Evolutionary conservation across 2,888 invertebrate species (phyloP).

Genomic region (Pseudococcus jackbeardsleyi): DNA sequence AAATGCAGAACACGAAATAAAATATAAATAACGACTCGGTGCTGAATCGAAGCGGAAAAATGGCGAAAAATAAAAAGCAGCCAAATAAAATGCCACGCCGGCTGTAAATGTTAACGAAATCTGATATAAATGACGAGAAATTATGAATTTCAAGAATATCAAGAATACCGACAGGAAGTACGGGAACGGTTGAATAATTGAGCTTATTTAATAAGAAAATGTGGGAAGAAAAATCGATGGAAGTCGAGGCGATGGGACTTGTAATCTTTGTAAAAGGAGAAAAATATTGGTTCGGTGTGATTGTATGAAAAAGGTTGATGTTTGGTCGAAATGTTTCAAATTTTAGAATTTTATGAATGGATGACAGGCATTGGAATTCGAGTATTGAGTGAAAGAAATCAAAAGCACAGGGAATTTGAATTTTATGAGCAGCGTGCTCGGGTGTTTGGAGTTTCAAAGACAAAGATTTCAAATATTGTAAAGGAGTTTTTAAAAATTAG

Average conservation of each 20-base stretch:
- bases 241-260: background rate
- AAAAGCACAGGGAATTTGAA: no score
- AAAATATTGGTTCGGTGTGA: background rate
- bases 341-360: no score
- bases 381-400: no score
- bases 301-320: no score
- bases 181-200: background rate
- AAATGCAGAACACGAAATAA: conserved; percentile 20
- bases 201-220: background rate
- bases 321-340: no score
- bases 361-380: no score
- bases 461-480: no score
- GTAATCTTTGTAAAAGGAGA: background rate
- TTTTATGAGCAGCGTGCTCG: no score
- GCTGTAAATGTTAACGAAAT: background rate
- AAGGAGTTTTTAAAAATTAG: no score
- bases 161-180: background rate
- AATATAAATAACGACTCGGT: background rate
- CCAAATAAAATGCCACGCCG: background rate
- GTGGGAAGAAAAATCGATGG: background rate
- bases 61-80: background rate
- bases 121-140: background rate
- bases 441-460: no score
- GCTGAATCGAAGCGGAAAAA: background rate
- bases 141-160: background rate